These are phyloP conservation scores for Drosophila burlai DNA, from an alignment of 1,140 invertebrate genomes.

Conservation along the genomic window DNA sequence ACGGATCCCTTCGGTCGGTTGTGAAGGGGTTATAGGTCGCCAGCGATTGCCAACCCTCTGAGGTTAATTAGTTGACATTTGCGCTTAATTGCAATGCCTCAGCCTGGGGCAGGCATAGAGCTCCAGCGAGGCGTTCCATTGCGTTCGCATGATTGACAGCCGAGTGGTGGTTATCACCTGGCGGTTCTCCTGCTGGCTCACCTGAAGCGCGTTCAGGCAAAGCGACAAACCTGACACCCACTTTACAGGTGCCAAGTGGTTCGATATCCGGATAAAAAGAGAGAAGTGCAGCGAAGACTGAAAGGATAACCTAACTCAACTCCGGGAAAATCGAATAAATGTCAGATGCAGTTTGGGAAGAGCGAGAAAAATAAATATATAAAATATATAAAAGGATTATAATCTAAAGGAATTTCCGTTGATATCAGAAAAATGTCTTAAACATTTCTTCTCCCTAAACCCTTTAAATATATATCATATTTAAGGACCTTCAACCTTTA, in stretches of 20 bases:
- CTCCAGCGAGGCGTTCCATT: conserved; percentile 53
- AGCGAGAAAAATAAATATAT: background rate
- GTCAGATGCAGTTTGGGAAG: background rate
- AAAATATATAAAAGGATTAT: background rate
- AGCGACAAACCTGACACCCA: conserved; percentile 76
- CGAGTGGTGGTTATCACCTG: conserved; percentile 25
- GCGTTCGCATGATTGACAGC: conserved; percentile 67
- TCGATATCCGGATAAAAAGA: background rate
- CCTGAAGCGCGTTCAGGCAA: conserved; percentile 52
- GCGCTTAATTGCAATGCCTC: conserved; percentile 75
- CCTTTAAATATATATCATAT: background rate
- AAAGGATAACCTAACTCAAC: background rate
- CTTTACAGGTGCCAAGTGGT: conserved; percentile 49
- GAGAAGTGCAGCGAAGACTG: no score
- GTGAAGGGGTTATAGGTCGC: conserved; percentile 6
- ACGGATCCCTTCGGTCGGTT: background rate
- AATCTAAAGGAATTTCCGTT: background rate
- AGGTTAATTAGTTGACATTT: conserved; percentile 85
- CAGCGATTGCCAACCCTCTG: conserved; percentile 26
- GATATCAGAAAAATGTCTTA: background rate
- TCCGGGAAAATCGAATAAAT: background rate
- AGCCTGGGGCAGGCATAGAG: conserved; percentile 39
- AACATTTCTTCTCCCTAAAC: background rate
- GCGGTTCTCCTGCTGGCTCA: no score
- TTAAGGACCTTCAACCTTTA: background rate